Evolutionary conservation across 2,888 invertebrate genomes (phyloP).

Genomic region (Athrips mouffetella): DNA sequence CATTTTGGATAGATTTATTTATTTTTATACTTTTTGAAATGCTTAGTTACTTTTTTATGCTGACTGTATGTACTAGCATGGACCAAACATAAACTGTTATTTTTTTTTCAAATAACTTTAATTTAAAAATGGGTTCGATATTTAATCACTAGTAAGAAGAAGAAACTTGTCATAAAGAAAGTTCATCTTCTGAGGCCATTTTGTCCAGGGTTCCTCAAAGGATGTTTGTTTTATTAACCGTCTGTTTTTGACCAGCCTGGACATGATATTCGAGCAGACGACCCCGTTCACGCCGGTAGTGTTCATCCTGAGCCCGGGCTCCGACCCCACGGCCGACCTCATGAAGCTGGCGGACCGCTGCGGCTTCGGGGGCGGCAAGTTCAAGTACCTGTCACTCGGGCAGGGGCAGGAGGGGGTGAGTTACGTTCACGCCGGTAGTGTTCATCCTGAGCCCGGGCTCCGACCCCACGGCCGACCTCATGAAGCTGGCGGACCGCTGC

Average conservation of each 20-base stretch:
- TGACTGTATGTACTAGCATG: no score
- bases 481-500: slow-evolving; percentile 85
- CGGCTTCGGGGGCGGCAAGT: slow-evolving; percentile 85
- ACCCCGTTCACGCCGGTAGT: slow-evolving; percentile 91
- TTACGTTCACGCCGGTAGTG: slow-evolving; percentile 88
- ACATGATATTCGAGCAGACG: slow-evolving; percentile 91
- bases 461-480: slow-evolving; percentile 92
- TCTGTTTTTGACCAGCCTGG: slow-evolving; percentile 77
- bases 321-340: slow-evolving; percentile 92
- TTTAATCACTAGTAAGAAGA: no score
- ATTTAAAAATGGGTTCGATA: no score
- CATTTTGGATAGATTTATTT: no score
- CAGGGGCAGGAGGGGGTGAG: slow-evolving; percentile 93
- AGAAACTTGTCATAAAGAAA: not conserved
- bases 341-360: slow-evolving; percentile 87
- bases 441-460: slow-evolving; percentile 97
- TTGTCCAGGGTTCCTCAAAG: not conserved
- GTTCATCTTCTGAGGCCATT: not conserved
- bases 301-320: slow-evolving; percentile 95
- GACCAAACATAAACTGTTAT: no score
- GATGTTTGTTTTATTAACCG: no score
- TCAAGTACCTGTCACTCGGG: slow-evolving; percentile 93
- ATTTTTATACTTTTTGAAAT: no score
- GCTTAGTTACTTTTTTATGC: no score
- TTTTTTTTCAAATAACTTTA: no score